Evolutionary conservation across 2,113 vertebrate genomes (phyloP), one percentile per base, ranked within the genome.

Genomic region (Eulacestoma nigropectus): DNA sequence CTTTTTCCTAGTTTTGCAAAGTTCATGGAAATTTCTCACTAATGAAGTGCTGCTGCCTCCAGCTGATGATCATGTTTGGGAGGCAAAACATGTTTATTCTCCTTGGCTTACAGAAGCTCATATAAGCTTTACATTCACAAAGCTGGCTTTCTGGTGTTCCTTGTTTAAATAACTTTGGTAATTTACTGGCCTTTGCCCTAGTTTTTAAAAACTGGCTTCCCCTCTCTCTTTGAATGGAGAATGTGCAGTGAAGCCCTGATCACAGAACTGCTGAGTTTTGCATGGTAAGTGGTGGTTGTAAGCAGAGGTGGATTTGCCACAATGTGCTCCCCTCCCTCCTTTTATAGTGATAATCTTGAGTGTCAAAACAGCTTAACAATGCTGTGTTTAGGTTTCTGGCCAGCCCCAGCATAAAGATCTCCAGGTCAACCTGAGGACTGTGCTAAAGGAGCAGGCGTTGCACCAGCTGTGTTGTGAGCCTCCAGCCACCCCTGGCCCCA

Each of bases 401-500:
- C 42, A 42, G 50, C 55, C 10, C 5, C 32, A 73, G n/a, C 33
- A 6, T 17, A 3, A 22, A 39, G 59, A 69, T 19, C 33, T 68
- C 25, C 22, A 79, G 5, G 32, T 75, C 35, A 69, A 1, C 42
- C 23, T 3, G 8, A 4, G 53, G 1, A 3, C 8, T 5, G 5
- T 44, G 46, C 5, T 11, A 4, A 72, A 70, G 74, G 41, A 35
- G 13, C 23, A 25, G 53, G 15, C 0, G 3, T 30, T 64, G 37
- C 25, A 10, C 4, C 2, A 1, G 27, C 27, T 17, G 33, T 25
- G 18, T 13, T 6, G 56, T 32, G 57, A 77, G 27, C 6, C 33
- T 73, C 21, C 44, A 57, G 42, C 4, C 6, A 17, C 9, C 26
- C 20, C 35, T 59, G 73, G 11, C 25, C 11, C 0, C 4, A 47